Evolutionary conservation across 2,113 vertebrate genomes (phyloP).

Genomic region (Eudyptes chrysolophus): DNA sequence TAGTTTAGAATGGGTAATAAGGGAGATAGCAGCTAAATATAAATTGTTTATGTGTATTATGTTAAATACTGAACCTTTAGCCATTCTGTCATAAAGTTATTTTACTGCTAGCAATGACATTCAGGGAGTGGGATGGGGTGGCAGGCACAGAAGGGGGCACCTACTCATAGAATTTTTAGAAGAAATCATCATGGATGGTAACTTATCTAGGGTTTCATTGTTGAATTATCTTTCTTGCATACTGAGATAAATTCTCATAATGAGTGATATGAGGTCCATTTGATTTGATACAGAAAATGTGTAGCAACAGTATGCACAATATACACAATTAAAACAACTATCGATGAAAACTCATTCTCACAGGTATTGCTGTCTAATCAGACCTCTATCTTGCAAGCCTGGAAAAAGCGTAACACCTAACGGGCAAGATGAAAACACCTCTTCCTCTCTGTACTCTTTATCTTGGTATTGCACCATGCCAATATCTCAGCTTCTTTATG

Average conservation of each 20-base stretch:
- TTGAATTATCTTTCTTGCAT: background rate
- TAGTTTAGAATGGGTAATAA: background rate
- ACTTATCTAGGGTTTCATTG: background rate
- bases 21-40: background rate
- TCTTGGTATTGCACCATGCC: background rate
- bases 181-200: background rate
- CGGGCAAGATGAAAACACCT: background rate
- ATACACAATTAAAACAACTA: background rate
- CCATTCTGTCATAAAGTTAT: background rate
- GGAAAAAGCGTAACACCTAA: background rate
- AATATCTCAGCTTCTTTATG: background rate
- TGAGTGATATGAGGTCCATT: background rate
- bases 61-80: background rate
- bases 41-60: background rate
- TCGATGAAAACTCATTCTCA: background rate
- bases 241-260: background rate
- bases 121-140: background rate
- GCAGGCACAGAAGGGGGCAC: background rate
- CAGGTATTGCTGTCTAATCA: background rate
- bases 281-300: background rate
- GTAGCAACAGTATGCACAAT: background rate
- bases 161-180: background rate
- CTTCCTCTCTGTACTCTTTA: background rate
- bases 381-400: background rate
- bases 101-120: background rate